Evolutionary conservation across 2,888 invertebrate genomes (phyloP).

Genomic region (Nemurella pictetii): DNA sequence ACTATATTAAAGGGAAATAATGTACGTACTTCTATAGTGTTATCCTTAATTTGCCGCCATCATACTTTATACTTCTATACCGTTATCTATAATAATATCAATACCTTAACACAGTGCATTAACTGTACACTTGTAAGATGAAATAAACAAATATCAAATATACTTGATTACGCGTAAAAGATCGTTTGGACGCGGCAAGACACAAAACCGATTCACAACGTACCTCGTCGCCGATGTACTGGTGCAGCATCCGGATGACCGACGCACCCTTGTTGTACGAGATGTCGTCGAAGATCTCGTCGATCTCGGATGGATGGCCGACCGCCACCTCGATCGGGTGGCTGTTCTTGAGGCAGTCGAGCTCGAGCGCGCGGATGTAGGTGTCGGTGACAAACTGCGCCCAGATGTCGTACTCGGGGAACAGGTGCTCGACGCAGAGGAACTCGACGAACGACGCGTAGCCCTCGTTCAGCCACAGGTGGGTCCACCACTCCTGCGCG

Average conservation of each 20-base stretch:
- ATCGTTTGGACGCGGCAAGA: too few relatives aligned
- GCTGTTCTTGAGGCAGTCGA: conserved; percentile 88
- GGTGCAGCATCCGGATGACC: conserved; percentile 91
- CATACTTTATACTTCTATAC: too few relatives aligned
- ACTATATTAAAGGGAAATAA: too few relatives aligned
- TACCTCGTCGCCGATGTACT: conserved; percentile 85
- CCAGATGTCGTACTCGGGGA: conserved; percentile 97
- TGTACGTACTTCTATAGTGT: too few relatives aligned
- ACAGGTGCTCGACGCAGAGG: conserved; percentile 87
- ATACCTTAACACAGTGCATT: too few relatives aligned
- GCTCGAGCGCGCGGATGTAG: conserved; percentile 78
- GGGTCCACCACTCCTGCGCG: conserved; percentile 88
- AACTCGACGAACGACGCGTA: conserved; percentile 96
- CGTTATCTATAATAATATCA: too few relatives aligned
- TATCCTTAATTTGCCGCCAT: too few relatives aligned
- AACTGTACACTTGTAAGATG: too few relatives aligned
- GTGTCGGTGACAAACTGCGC: conserved; percentile 92
- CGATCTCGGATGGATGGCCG: conserved; percentile 91
- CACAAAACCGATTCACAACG: too few relatives aligned
- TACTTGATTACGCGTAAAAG: too few relatives aligned
- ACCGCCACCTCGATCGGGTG: conserved; percentile 96
- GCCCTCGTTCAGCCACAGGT: conserved; percentile 95
- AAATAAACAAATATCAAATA: too few relatives aligned
- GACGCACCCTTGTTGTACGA: conserved; percentile 96
- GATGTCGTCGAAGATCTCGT: conserved; percentile 97